Conservation (phyloP, 2,113 vertebrate species). For the Brevimyrus niger region DNA sequence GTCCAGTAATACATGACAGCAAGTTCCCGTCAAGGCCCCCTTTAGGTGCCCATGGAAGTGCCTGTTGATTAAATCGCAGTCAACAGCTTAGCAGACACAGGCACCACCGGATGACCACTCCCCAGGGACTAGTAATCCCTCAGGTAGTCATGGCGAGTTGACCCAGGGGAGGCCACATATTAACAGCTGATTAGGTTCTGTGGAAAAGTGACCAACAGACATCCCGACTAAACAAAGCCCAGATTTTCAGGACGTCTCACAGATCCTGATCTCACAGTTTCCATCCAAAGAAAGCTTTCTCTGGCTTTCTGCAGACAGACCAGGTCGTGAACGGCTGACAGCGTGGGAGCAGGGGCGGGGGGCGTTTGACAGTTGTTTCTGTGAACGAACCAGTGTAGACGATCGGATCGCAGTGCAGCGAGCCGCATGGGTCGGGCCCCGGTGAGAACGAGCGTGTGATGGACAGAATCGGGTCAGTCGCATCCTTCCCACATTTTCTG, state of each 20-base stretch:
- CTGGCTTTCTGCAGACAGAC: neutral
- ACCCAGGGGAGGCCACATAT: neutral
- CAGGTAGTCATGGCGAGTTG: too few species aligned
- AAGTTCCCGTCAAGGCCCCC: neutral
- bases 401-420: neutral
- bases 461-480: neutral
- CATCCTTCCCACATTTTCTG: neutral
- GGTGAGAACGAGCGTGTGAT: neutral
- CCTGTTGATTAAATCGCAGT: neutral
- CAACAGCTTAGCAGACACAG: neutral
- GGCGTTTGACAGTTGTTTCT: neutral
- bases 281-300: neutral
- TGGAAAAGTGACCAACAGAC: neutral
- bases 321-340: neutral
- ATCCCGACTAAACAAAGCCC: neutral
- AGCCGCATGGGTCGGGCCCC: neutral
- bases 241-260: neutral
- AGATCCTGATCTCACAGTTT: neutral
- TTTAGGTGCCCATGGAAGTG: neutral
- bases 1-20: neutral
- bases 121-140: neutral
- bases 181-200: neutral
- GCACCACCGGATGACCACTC: neutral
- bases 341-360: neutral
- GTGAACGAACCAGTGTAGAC: neutral